These are phyloP conservation scores for Chamaea fasciata DNA, from an alignment of 2,113 vertebrate species.

Conservation along the genomic window DNA sequence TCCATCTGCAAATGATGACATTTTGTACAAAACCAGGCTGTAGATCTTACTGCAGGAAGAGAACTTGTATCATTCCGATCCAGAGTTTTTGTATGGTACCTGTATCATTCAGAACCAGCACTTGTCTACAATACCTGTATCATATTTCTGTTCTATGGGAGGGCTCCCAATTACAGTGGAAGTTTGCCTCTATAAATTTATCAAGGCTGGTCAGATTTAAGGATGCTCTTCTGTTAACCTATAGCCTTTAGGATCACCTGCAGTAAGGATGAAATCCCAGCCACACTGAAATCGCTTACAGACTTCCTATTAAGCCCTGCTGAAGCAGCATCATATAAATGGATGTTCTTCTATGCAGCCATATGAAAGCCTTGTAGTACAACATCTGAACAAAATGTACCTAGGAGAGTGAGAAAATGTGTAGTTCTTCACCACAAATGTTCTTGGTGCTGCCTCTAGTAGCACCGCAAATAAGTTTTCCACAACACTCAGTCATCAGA, in stretches of 20 bases:
- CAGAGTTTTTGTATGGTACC: not conserved
- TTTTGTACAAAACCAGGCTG: not conserved
- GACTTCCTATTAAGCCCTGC: not conserved
- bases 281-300: not conserved
- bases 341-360: not conserved
- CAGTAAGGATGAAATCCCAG: not conserved
- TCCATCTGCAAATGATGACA: not conserved
- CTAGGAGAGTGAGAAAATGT: not conserved
- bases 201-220: not conserved
- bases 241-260: not conserved
- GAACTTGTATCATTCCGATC: not conserved
- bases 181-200: not conserved
- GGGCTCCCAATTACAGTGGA: not conserved
- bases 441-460: not conserved
- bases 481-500: not conserved
- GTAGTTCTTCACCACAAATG: not conserved
- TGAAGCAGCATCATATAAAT: not conserved
- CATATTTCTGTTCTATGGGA: not conserved
- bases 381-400: not conserved
- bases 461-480: not conserved
- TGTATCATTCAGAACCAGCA: not conserved
- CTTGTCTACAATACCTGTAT: not conserved
- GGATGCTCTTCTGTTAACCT: not conserved
- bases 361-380: not conserved
- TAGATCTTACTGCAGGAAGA: not conserved